A percentile compares a stretch with the other conserved stretches of the same genome.
Conservation (phyloP, 1,140 invertebrate genomes). For the Drosophila busckii region DNA sequence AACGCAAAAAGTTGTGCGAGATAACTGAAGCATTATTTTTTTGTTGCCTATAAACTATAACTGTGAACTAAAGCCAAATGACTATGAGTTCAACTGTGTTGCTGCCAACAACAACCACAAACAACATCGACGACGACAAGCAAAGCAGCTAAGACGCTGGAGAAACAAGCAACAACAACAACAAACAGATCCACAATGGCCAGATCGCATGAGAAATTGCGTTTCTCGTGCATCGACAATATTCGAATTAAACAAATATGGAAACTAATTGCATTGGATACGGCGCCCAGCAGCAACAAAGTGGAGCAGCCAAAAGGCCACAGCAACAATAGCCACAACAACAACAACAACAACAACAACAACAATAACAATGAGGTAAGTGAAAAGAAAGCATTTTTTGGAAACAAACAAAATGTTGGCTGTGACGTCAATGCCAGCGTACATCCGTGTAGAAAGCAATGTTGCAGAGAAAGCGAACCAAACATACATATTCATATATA, state of each 20-base stretch:
- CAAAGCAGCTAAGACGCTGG: conserved; percentile 33
- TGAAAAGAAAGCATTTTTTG: conserved; percentile 50
- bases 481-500: too few relatives aligned
- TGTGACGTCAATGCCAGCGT: conserved; percentile 60
- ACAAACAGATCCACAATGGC: conserved; percentile 58
- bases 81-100: conserved; percentile 78
- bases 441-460: conserved; percentile 70
- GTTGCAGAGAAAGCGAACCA: conserved; percentile 61
- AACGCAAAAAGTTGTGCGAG: conserved; percentile 10
- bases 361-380: conserved; percentile 61
- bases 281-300: conserved; percentile 39
- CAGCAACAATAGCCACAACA: conserved; percentile 18
- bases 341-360: conserved; percentile 31
- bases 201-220: conserved; percentile 76
- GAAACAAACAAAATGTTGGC: conserved; percentile 24
- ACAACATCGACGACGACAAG: conserved; percentile 19
- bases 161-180: conserved; percentile 28
- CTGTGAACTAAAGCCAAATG: conserved; percentile 47
- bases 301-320: conserved; percentile 14
- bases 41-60: too few relatives aligned
- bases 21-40: too few relatives aligned
- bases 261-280: conserved; percentile 76
- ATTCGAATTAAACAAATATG: conserved; percentile 73
- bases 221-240: conserved; percentile 76
- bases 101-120: conserved; percentile 57